Conservation (phyloP, 2,888 invertebrate genomes). For the Sisyra nigra region DNA sequence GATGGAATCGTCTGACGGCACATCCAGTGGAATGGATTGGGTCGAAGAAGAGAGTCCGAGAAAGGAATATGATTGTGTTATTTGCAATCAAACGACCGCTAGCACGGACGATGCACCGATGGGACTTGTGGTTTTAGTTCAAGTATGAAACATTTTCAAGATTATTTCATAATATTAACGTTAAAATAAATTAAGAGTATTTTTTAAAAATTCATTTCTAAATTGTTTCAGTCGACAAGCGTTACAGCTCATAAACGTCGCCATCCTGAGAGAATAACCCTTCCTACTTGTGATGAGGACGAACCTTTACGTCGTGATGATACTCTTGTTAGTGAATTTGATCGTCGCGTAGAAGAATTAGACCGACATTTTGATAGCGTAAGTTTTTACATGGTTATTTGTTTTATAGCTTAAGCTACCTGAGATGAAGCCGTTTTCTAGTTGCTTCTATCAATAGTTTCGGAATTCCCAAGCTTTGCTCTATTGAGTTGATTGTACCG, state of each 20-base stretch:
- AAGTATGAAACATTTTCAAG: conserved; percentile 35
- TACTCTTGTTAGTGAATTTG: conserved; percentile 58
- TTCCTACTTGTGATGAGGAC: conserved; percentile 51
- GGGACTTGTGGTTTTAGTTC: conserved; percentile 76
- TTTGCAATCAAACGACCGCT: conserved; percentile 81
- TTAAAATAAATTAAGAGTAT: no score
- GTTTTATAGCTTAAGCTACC: not conserved
- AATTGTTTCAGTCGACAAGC: conserved; percentile 54
- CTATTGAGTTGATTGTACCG: no score
- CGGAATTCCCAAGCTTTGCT: no score
- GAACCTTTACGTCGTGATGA: conserved; percentile 35
- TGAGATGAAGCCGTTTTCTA: not conserved
- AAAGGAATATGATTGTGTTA: conserved; percentile 84
- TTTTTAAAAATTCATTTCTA: no score
- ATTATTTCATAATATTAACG: no score
- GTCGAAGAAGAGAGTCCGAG: conserved; percentile 41
- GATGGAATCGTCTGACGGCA: conserved; percentile 36
- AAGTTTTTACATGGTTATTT: conserved; percentile 15
- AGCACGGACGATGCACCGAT: conserved; percentile 72
- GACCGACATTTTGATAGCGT: conserved; percentile 61
- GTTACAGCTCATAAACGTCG: conserved; percentile 63
- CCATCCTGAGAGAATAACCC: conserved; percentile 32
- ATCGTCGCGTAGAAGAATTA: conserved; percentile 59
- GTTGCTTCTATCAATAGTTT: no score
- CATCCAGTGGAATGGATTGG: conserved; percentile 41